Percentiles rank a stretch among this genome's conserved stretches.
Evolutionary conservation across 92 coral and sea anemone genomes (phyloP).

Genomic region (Epizoanthus fatuus): DNA sequence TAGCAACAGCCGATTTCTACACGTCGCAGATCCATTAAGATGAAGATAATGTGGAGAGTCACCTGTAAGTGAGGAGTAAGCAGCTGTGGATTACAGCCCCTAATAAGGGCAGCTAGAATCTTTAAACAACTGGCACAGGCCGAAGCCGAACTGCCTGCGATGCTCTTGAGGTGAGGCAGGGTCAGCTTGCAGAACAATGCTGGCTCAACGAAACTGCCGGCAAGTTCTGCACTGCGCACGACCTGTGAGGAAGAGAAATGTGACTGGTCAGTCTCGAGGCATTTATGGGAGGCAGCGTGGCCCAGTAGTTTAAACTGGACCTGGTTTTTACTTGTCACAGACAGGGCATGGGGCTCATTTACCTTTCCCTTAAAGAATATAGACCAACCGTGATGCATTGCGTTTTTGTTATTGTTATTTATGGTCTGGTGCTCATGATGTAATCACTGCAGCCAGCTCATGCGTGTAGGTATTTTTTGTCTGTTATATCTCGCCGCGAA

Average conservation of each 20-base stretch:
- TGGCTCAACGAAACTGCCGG: slow-evolving; percentile 98
- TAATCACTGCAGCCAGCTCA: too few species aligned
- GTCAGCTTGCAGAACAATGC: slow-evolving; percentile 88
- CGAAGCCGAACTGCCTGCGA: slow-evolving; percentile 80
- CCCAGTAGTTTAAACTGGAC: too few species aligned
- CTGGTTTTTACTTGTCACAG: too few species aligned
- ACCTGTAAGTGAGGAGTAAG: slow-evolving; percentile 84
- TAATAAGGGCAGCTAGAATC: slow-evolving; percentile 84
- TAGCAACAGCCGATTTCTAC: too few species aligned
- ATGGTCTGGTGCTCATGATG: too few species aligned
- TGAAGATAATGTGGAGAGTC: slow-evolving; percentile 22
- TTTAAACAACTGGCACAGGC: slow-evolving; percentile 83
- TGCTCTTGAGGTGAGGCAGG: slow-evolving; percentile 87
- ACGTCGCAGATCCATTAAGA: not conserved
- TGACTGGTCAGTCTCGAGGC: not conserved
- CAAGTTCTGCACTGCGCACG: slow-evolving; percentile 85
- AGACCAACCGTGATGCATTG: too few species aligned
- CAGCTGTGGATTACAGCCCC: slow-evolving; percentile 79
- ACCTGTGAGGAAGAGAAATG: slow-evolving; percentile 58
- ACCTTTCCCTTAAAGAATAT: too few species aligned
- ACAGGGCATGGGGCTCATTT: too few species aligned
- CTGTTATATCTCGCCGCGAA: too few species aligned
- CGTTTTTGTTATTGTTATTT: too few species aligned
- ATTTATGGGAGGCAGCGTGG: too few species aligned
- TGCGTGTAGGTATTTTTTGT: too few species aligned